Evolutionary conservation across 1,140 invertebrate species (phyloP), one percentile per base, ranked within the genome.

Genomic region (Drosophila guanche): DNA sequence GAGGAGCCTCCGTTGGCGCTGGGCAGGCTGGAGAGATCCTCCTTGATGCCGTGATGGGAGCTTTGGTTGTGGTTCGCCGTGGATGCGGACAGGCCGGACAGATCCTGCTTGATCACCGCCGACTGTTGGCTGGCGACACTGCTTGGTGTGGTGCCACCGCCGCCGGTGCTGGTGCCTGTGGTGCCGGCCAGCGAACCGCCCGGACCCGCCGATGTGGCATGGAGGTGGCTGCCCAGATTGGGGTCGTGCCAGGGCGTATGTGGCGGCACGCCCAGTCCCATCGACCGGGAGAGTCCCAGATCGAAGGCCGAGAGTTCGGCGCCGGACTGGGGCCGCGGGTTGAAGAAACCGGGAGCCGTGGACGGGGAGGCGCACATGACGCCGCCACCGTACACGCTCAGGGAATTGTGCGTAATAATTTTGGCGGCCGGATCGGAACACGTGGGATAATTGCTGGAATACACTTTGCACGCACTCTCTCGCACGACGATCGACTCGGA

Each of bases 261-360:
- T 53, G 94, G 93, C 85, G 94, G 94, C 71, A 94, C 95, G 67
- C 95, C 95, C 91, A 95, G 91, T 80, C 95, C 94, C 95, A 95
- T 95, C 79, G 93, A 92, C 73, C 93, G 92, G 76, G 94, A 92
- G 86, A 94, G 94, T 70, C 93, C 93, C 91, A 93, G 92, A 92
- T 94, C 93, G 92, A 94, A 91, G 70, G 90, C 80, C 65, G 89
- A 89, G 52, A 91, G 63, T 69, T 92, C 90, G 57, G 93, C 92
- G 59, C 89, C 83, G 48, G 90, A 80, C 43, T 91, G 91, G 14
- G 89, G 79, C n/a, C 91, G 83, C 47, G 89, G 91, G 63, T 91
- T 91, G 72, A 91, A 91, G 79, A 91, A 91, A 59, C 90, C 90
- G 66, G 91, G 85, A 79, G 91, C 91, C 29, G 91, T 91, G 86